Evolutionary conservation across 2,113 vertebrate species (phyloP), one percentile per base, ranked within the genome.

Genomic region (Platysternon megacephalum): DNA sequence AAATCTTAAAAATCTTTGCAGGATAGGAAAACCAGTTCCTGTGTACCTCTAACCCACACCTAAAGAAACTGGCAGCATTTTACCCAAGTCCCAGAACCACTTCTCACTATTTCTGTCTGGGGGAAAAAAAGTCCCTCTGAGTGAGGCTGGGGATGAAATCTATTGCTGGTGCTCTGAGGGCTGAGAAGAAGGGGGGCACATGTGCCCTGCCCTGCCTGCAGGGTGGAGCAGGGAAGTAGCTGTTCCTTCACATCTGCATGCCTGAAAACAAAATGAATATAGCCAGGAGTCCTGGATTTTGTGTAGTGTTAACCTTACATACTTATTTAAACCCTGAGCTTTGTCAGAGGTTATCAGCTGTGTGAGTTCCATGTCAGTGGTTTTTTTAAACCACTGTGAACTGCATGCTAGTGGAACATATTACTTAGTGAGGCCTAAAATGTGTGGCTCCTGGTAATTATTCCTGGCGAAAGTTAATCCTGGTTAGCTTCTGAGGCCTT

Each of bases 131-230:
- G 49, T 8, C 68, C 10, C 4, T 72, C 24, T 78, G 55, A 82
- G 49, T 80, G 16, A 65, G 39, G 42, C 48, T 56, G 56, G 86
- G 84, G 19, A 81, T 22, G 48, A 56, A 61, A 44, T 58, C 3
- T 87, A 52, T 16, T 72, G 24, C 58, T 86, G 44, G 81, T 52
- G 17, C 24, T 76, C 32, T 35, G 32, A 7, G 14, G 35, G 61
- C 26, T 0, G 1, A 32, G 39, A 55, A 39, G 84, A 51, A 35
- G 44, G 79, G 35, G 84, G 82, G 35, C 4, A 1, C 1, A 0
- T 82, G 61, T 14, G 61, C 7, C 19, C 2, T 53, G 61, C 32
- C 61, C 3, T 65, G 61, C 14, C 61, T 65, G 61, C 29, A 65
- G 32, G 8, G 16, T n/a, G 32, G 14, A 17, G 61, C 35, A 65